Conservation (phyloP, 1,140 invertebrate genomes). For the Lethocerus indicus region DNA sequence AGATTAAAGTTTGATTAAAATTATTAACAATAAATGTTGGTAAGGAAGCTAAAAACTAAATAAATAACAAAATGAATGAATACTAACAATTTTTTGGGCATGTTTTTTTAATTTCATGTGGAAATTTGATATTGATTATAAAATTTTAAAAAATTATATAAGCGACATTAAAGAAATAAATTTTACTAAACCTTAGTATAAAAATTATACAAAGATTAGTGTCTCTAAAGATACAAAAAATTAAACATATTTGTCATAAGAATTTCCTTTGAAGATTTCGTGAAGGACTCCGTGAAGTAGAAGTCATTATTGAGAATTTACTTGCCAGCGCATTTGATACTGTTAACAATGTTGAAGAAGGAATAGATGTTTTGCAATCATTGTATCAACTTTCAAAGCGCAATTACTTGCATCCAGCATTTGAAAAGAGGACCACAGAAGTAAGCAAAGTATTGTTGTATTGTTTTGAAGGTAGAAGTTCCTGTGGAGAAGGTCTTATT, state of each 20-base stretch:
- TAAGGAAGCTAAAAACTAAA: too few species aligned
- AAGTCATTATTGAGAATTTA: constrained; percentile 52
- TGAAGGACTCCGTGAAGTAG: constrained; percentile 41
- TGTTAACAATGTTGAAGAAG: constrained; percentile 52
- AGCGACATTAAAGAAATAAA: too few species aligned
- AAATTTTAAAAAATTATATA: too few species aligned
- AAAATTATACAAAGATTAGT: too few species aligned
- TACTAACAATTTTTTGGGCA: too few species aligned
- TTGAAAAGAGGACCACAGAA: constrained; percentile 40
- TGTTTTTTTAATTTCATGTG: too few species aligned
- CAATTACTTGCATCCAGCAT: constrained; percentile 38
- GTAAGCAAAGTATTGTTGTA: constrained; percentile 19
- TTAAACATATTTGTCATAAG: neutral
- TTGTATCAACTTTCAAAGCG: constrained; percentile 50
- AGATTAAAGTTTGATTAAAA: too few species aligned
- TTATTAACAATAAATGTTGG: too few species aligned
- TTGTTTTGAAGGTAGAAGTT: neutral
- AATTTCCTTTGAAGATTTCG: constrained; percentile 31
- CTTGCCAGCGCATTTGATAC: constrained; percentile 44
- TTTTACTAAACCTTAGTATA: neutral
- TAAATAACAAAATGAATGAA: too few species aligned
- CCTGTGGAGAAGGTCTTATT: neutral
- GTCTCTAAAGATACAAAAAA: too few species aligned
- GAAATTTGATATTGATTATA: too few species aligned
- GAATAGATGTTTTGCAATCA: constrained; percentile 44